phyloP scores from a whole-genome alignment of 2,113 vertebrate species.

The Colinus virginianus region DNA sequence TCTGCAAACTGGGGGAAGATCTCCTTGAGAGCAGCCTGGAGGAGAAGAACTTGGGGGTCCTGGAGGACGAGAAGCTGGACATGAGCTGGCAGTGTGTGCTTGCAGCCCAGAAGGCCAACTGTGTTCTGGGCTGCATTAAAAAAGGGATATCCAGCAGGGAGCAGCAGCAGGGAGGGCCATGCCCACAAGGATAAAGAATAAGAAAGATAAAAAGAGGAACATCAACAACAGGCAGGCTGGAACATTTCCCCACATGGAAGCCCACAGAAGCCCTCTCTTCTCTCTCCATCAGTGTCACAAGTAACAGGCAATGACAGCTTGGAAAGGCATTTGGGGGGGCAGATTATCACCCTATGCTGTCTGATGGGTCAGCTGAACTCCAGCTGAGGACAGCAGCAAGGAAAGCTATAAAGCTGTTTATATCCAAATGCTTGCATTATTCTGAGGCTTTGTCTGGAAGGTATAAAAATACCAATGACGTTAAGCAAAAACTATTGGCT shows the following conservation, averaged over 20 bases:
- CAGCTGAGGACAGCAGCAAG: background rate
- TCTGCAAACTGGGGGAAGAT: no score
- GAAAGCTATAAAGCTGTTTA: background rate
- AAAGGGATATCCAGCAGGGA: no score
- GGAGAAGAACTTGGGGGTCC: no score
- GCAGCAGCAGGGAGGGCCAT: background rate
- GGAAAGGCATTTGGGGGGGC: background rate
- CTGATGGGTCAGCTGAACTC: background rate
- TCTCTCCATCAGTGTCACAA: background rate
- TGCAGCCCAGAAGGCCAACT: no score
- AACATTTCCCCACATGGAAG: fast-evolving
- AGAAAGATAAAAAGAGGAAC: background rate
- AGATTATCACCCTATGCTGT: background rate
- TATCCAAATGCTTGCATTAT: background rate
- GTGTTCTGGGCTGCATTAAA: no score
- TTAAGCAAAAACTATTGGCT: background rate
- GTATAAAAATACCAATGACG: background rate
- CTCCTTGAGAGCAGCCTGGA: no score
- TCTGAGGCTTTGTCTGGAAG: background rate
- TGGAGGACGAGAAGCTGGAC: no score
- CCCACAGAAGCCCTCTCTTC: background rate
- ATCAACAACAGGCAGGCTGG: background rate
- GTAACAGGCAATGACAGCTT: background rate
- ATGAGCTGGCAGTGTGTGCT: no score
- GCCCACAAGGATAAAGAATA: background rate